Conservation (phyloP, 2,888 invertebrate species). For the Conchocele bisecta region DNA sequence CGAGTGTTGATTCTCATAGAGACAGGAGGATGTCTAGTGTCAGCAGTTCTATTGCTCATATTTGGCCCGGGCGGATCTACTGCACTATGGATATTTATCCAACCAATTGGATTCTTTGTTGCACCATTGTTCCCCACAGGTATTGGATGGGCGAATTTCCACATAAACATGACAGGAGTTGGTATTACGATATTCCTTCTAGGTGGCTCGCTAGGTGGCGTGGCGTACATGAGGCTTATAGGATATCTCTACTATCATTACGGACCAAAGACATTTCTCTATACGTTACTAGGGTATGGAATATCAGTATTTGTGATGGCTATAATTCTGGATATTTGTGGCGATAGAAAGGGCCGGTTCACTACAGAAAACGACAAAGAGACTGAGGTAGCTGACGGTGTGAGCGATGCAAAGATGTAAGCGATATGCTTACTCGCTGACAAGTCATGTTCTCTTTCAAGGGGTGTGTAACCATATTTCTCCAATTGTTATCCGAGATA, state of each 20-base stretch:
- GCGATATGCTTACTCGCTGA: too few species aligned
- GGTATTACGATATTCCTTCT: conserved; percentile 63
- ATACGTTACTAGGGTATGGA: conserved; percentile 58
- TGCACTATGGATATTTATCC: conserved; percentile 64
- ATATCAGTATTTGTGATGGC: conserved; percentile 45
- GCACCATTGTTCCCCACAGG: conserved; percentile 67
- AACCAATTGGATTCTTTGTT: conserved; percentile 61
- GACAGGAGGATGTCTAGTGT: conserved; percentile 49
- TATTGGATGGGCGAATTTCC: conserved; percentile 68
- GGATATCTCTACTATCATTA: conserved; percentile 66
- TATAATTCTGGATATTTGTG: conserved; percentile 45
- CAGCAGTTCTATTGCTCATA: conserved; percentile 56
- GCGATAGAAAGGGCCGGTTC: conserved; percentile 24
- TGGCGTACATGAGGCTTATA: conserved; percentile 62
- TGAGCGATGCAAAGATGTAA: not conserved
- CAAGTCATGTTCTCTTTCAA: too few species aligned
- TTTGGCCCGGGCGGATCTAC: conserved; percentile 52
- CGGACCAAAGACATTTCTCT: conserved; percentile 61
- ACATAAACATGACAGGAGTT: conserved; percentile 67
- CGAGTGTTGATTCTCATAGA: conserved; percentile 60
- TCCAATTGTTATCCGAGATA: too few species aligned
- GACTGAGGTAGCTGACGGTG: not conserved
- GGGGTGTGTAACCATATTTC: too few species aligned
- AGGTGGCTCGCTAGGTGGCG: conserved; percentile 65
- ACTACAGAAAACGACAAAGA: not conserved